Percentiles rank a stretch among this genome's conserved stretches.
These are phyloP conservation scores for Muricea muricata DNA, from an alignment of 92 coral and sea anemone genomes.

Conservation along the genomic window DNA sequence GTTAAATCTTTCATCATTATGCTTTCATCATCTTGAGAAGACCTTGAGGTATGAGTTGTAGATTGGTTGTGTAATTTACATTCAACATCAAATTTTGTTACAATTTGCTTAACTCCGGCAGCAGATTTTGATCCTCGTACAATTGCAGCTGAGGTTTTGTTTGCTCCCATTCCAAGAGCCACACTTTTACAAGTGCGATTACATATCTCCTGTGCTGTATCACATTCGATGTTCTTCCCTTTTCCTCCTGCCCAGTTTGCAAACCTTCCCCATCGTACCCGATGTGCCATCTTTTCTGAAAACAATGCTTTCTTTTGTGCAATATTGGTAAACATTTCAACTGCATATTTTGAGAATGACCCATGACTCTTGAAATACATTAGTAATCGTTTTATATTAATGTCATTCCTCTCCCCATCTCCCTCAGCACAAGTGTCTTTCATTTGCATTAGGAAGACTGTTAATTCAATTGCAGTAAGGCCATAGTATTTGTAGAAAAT, in stretches of 20 bases:
- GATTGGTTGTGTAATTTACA: slow-evolving; percentile 44
- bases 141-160: no score
- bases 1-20: slow-evolving; percentile 58
- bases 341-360: not conserved
- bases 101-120: slow-evolving; percentile 67
- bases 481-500: slow-evolving; percentile 1
- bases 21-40: slow-evolving; percentile 51
- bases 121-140: slow-evolving; percentile 66
- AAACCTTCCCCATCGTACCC: slow-evolving; percentile 68
- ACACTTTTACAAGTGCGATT: slow-evolving; percentile 59
- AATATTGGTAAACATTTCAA: not conserved
- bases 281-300: slow-evolving; percentile 57
- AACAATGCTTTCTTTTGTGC: slow-evolving; percentile 15
- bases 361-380: slow-evolving; percentile 3
- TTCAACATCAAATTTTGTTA: slow-evolving; percentile 42
- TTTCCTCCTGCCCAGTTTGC: slow-evolving; percentile 59
- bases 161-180: slow-evolving; percentile 52
- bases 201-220: slow-evolving; percentile 69
- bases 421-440: slow-evolving; percentile 12
- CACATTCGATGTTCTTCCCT: slow-evolving; percentile 68
- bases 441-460: slow-evolving; percentile 5
- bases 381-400: not conserved
- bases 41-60: slow-evolving; percentile 38
- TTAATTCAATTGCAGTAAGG: not conserved
- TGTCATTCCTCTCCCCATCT: slow-evolving; percentile 12